phyloP scores from a whole-genome alignment of 2,888 invertebrate species.

The Scaptomyza cyrtandrae region DNA sequence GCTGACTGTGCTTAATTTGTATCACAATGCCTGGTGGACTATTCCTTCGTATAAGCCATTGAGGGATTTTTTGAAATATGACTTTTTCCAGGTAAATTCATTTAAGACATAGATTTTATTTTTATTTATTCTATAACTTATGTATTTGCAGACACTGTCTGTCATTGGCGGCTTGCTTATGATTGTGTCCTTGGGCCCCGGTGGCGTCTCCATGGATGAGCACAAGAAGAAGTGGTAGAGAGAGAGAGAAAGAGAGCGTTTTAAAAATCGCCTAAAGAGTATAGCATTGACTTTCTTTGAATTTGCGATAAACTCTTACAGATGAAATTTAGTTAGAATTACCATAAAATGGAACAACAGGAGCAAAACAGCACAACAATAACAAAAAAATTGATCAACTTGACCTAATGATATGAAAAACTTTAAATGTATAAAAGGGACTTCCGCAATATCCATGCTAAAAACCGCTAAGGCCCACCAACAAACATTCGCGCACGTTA shows the following conservation, averaged over 20 bases:
- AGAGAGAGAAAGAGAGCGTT: conserved; percentile 2
- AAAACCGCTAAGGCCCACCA: conserved; percentile 46
- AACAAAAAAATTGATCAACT: conserved; percentile 50
- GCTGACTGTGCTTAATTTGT: conserved; percentile 95
- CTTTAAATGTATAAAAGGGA: conserved; percentile 53
- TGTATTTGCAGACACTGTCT: conserved; percentile 94
- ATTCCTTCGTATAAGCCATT: conserved; percentile 97
- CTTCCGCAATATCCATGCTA: conserved; percentile 73
- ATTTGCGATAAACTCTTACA: conserved; percentile 64
- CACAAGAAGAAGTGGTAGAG: conserved; percentile 96
- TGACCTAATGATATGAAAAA: conserved; percentile 61
- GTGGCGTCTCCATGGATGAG: conserved; percentile 99
- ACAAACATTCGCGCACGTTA: conserved; percentile 72
- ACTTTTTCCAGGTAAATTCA: conserved; percentile 97
- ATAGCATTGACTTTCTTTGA: conserved; percentile 57
- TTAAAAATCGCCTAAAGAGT: conserved; percentile 34
- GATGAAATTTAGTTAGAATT: conserved; percentile 75
- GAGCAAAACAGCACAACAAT: conserved; percentile 58
- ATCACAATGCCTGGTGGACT: conserved; percentile 99
- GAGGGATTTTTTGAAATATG: conserved; percentile 99
- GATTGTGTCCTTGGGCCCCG: conserved; percentile 99
- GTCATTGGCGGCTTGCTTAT: conserved; percentile 99
- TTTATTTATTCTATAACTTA: background rate
- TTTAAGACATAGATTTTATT: background rate
- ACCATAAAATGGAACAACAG: conserved; percentile 78